Evolutionary conservation across 2,888 invertebrate genomes (phyloP), one percentile per base, ranked within the genome.

Genomic region (Trissoscelio sp.): DNA sequence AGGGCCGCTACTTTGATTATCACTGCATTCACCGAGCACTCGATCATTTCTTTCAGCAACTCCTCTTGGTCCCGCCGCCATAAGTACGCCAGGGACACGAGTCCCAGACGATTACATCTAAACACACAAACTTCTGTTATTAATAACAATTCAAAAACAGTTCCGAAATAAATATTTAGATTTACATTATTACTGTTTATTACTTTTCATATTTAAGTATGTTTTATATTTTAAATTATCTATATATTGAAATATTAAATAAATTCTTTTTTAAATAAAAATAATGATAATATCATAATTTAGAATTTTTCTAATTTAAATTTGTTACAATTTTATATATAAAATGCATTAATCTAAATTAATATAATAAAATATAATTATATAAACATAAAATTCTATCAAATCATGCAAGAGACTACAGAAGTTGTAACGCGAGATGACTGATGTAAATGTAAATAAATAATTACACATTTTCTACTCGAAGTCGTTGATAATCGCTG

Each of bases 401-500:
- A 6, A 42, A 2, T 9, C 31, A 53, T 53, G 46, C 46, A 46
- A 37, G 2, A 24, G 9, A 18, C n/a, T 7, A 34, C 2, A 34
- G 11, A n/a, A 16, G 12, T 66, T 46, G 20, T 18, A 66, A 22
- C 2, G 18, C 11, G 22, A 28, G 14, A 51, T 66, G 66, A 51
- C 31, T 5, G 53, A 31, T 67, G 58, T 75, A 55, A 55, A 77
- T 31, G 44, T 46, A 73, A 72, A 60, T 79, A 83, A 82, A 85
- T 90, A 94, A 96, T 95, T 95, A 97, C 96, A 99, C 98, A 95
- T 98, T 97, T 94, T 99, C 98, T 84, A 99, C 98, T 88, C 99
- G 94, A 88, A 98, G 95, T 92, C 99, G 95, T 93, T 99, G 99
- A 93, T 99, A 99, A 92, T 98, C 98, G 79, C 99, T 99, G 87